Base-by-base conservation (phyloP, 2,888 invertebrate species). In the Hoplodrina ambigua region DNA sequence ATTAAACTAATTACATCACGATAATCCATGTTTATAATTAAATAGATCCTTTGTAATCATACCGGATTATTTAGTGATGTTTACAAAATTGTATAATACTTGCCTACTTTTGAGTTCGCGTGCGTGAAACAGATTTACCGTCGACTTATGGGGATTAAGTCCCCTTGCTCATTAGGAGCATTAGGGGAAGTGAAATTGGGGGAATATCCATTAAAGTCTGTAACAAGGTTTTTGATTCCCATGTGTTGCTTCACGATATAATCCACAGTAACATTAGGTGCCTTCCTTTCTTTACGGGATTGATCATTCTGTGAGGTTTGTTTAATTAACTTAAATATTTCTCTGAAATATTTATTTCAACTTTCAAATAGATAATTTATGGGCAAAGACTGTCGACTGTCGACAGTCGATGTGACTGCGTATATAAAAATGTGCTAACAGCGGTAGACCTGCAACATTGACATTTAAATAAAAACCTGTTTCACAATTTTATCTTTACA, bases 141-240 rank as follows among this genome's bases (percentile, higher is more conserved):
- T 50, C 63, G 63, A 68, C 70, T 74, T 79, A 78, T 60, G 81
- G 72, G 82, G 69, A 82, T 83, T 80, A 77, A 72, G 57, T 80
- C 80, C 77, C 82, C 54, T 46, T 53, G 73, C 71, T 75, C 75
- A 69, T 83, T 83, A 82, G 57, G 55, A 50, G 49, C 25, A 71
- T 74, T 81, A 80, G 41, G 56, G 53, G 50, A 77, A 72, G 75
- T 65, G 63, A 80, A 80, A 74, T 82, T 72, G 66, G 19, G 49
- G 46, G 55, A 61, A 70, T 52, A 66, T 64, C 65, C 72, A 78
- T 82, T 78, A 83, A 69, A 70, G 74, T 69, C 54, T 54, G 55
- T 57, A 57, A 62, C n/a, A 64, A 56, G 59, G 37, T 68, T 72
- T 76, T 64, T 61, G 49, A 49, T 61, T 54, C 37, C 54, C 62